Percentiles rank a stretch among this genome's conserved stretches.
Evolutionary conservation across 2,888 invertebrate genomes (phyloP).

Genomic region (Seladonia tumulorum): DNA sequence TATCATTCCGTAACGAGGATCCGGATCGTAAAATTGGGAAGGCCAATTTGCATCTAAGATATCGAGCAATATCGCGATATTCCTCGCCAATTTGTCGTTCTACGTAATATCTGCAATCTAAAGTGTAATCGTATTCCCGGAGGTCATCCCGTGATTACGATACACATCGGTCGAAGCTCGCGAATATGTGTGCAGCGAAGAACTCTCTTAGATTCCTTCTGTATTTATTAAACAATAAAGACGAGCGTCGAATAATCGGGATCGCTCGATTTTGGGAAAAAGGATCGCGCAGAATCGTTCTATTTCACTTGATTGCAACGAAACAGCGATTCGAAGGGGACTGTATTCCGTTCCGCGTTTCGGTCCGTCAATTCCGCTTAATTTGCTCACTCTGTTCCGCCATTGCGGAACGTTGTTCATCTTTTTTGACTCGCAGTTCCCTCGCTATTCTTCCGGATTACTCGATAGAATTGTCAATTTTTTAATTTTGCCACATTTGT

Average conservation of each 20-base stretch:
- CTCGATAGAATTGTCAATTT: too few relatives aligned
- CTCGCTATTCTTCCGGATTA: too few relatives aligned
- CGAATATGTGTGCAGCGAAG: not conserved
- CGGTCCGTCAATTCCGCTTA: not conserved
- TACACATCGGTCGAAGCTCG: not conserved
- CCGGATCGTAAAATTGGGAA: not conserved
- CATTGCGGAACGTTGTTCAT: not conserved
- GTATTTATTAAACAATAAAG: not conserved
- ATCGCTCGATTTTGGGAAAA: not conserved
- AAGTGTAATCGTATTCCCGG: constrained; percentile 9
- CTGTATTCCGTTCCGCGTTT: not conserved
- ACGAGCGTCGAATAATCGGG: too few relatives aligned
- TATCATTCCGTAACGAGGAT: not conserved
- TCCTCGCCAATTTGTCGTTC: constrained; percentile 4
- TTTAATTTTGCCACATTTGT: too few relatives aligned
- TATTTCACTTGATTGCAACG: not conserved
- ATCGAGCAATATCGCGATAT: not conserved
- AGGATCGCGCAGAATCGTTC: not conserved
- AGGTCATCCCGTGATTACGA: not conserved
- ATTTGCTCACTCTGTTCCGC: not conserved
- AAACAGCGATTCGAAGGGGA: not conserved
- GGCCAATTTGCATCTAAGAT: constrained; percentile 7
- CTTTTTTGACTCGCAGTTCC: not conserved
- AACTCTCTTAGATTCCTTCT: not conserved
- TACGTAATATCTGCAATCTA: constrained; percentile 1